These are phyloP conservation scores for Rallus crepitans DNA, from an alignment of 2,797 vertebrate genomes.

Conservation along the genomic window DNA sequence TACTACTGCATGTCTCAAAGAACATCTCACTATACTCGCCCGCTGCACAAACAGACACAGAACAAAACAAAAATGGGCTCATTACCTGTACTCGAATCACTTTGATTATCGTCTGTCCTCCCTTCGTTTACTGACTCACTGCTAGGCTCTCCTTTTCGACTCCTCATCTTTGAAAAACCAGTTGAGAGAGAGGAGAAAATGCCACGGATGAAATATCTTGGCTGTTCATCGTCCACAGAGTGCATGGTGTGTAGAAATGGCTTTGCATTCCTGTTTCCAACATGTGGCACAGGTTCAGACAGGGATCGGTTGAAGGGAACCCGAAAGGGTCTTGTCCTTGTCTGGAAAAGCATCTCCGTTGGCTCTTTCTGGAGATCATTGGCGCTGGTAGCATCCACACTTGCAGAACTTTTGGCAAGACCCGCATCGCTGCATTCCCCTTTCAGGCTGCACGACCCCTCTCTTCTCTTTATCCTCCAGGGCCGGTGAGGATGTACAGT, in stretches of 20 bases:
- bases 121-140: slow-evolving; percentile 26
- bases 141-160: slow-evolving; percentile 68
- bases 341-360: not conserved
- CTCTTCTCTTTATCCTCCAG: slow-evolving; percentile 57
- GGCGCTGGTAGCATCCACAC: not conserved
- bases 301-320: slow-evolving; percentile 78
- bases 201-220: slow-evolving; percentile 64
- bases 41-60: not conserved
- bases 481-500: slow-evolving; percentile 41
- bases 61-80: not conserved
- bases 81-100: slow-evolving; percentile 54
- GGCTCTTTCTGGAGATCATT: not conserved
- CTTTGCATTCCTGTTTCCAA: slow-evolving; percentile 10
- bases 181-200: slow-evolving; percentile 80
- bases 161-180: slow-evolving; percentile 75
- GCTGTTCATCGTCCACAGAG: slow-evolving; percentile 59
- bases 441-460: not conserved
- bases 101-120: not conserved
- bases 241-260: not conserved
- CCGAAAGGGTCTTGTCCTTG: not conserved
- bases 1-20: accelerated
- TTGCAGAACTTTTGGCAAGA: not conserved
- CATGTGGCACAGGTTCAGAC: slow-evolving; percentile 67
- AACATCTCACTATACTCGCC: not conserved
- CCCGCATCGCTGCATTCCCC: not conserved